These are phyloP conservation scores for Dasysyrphus tricinctus DNA, from an alignment of 2,888 invertebrate species.

Conservation along the genomic window DNA sequence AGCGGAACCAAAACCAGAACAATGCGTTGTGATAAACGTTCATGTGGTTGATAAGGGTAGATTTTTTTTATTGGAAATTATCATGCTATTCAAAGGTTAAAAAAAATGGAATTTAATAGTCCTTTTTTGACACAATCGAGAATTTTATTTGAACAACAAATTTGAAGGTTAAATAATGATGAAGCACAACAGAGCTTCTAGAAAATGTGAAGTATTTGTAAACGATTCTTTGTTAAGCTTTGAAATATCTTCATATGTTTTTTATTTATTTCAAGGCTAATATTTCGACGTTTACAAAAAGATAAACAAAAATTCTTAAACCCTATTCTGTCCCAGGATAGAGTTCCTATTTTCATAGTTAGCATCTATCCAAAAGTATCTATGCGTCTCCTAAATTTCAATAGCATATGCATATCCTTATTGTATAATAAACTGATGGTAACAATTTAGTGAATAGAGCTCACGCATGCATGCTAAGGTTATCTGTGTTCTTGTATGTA, in stretches of 20 bases:
- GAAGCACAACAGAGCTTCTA: too few relatives aligned
- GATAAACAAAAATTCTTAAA: not conserved
- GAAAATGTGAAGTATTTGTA: too few relatives aligned
- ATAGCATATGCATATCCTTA: not conserved
- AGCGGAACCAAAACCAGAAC: slow-evolving; percentile 20
- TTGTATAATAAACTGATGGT: not conserved
- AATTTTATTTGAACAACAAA: too few relatives aligned
- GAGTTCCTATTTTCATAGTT: not conserved
- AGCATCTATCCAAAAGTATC: not conserved
- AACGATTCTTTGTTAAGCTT: too few relatives aligned
- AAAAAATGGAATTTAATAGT: too few relatives aligned
- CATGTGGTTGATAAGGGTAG: not conserved
- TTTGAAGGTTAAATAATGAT: too few relatives aligned
- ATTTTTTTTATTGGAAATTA: not conserved
- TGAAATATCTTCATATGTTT: too few relatives aligned
- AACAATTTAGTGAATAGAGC: slow-evolving; percentile 12
- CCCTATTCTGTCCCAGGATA: not conserved
- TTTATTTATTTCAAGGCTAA: too few relatives aligned
- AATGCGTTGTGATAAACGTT: slow-evolving; percentile 66
- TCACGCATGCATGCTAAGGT: slow-evolving; percentile 16
- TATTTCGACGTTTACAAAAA: too few relatives aligned
- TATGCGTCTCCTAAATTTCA: not conserved
- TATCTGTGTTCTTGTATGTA: not conserved
- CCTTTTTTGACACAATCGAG: too few relatives aligned
- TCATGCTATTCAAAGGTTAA: too few relatives aligned